Conservation (phyloP, 2,888 invertebrate species). For the Habrosyne pyritoides region DNA sequence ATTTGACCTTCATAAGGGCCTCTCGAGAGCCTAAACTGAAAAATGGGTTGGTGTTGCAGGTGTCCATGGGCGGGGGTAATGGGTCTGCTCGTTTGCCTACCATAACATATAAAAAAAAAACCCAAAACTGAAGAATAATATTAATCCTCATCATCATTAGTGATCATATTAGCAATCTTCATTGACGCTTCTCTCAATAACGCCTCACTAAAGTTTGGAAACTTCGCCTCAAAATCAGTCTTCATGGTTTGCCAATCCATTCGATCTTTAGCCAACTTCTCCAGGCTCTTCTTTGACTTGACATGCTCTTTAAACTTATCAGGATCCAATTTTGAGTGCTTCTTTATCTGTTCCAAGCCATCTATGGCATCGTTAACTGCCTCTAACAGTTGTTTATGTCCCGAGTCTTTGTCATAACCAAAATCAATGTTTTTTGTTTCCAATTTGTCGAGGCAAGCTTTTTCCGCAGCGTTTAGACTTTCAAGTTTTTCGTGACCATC, state of each 20-base stretch:
- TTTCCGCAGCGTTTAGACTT: constrained; percentile 48
- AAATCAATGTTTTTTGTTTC: constrained; percentile 67
- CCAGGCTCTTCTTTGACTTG: constrained; percentile 41
- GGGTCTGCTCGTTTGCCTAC: too few species aligned
- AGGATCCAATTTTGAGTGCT: constrained; percentile 60
- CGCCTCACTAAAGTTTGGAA: constrained; percentile 65
- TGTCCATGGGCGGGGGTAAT: too few species aligned
- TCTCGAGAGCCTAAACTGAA: too few species aligned
- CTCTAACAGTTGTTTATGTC: constrained; percentile 67
- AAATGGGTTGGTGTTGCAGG: too few species aligned
- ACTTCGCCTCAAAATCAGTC: constrained; percentile 58
- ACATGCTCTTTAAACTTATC: constrained; percentile 61
- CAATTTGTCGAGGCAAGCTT: constrained; percentile 57
- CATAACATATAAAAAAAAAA: background rate
- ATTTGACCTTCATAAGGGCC: too few species aligned
- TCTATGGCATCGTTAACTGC: constrained; percentile 70
- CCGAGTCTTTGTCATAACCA: constrained; percentile 61
- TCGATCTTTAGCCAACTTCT: constrained; percentile 51
- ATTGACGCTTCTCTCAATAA: constrained; percentile 65
- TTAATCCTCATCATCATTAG: constrained; percentile 36
- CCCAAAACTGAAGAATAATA: too few species aligned
- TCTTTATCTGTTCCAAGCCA: constrained; percentile 67
- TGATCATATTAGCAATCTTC: constrained; percentile 56
- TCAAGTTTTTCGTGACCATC: constrained; percentile 45
- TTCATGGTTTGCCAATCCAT: constrained; percentile 60